Evolutionary conservation across 2,888 invertebrate genomes (phyloP), one percentile per base, ranked within the genome.

Genomic region (Craniophora ligustri): DNA sequence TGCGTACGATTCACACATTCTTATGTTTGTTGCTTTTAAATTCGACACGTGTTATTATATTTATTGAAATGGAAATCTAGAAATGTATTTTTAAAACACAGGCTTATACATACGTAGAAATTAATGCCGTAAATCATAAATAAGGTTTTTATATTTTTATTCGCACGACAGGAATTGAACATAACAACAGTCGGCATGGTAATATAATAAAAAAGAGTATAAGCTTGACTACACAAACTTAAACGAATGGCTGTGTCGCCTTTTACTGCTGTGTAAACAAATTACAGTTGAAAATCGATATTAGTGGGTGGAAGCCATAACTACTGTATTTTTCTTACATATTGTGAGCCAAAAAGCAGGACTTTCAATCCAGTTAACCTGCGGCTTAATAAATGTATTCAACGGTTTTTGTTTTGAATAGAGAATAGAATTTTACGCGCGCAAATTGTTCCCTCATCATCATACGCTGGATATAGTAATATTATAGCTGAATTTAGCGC

Each of bases 241-340:
- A 40, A 42, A 45, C 42, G 21, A 50, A 61, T 7, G 21, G 28
- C 34, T 16, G 30, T 46, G 31, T 35, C 8, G 14, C 23, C 5
- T 34, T 50, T 40, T 23, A 57, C 44, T 45, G 65, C 39, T 57
- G 51, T 50, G 57, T 65, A 53, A 69, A 72, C 49, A 50, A 10
- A 38, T 21, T 26, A 34, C 41, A 32, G 28, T 47, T 44, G 34
- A 61, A 65, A 73, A 69, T 69, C 54, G 39, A 72, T 69, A 38
- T 36, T 30, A 65, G 42, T 57, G 34, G 49, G 32, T 38, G 34
- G 36, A 38, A 35, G 10, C 11, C 21, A 32, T 41, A 30, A 39
- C 13, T 31, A 34, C 34, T 35, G 40, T 32, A 30, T 31, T 66
- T 44, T 53, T 47, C 44, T 45, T 40, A 34, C 5, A 13, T 55